Evolutionary conservation across 2,113 vertebrate species (phyloP), one percentile per base, ranked within the genome.

Genomic region (Corythoichthys intestinalis): DNA sequence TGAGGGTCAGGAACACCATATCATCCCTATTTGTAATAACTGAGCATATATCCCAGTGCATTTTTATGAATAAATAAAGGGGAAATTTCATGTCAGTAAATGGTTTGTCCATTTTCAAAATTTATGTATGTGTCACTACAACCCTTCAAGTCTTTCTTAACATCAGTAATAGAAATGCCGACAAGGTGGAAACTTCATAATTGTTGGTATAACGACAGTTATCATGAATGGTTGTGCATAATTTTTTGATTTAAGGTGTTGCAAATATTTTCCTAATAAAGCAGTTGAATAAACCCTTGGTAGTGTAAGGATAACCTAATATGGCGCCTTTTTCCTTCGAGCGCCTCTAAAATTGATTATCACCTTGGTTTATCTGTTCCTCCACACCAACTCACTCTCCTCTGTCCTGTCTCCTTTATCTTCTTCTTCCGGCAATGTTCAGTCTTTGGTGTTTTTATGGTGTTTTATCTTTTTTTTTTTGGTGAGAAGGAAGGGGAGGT

Each of bases 371-470:
- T 35, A 58, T 76, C 70, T 76, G 72, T 80, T 83, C 79, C 67
- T 56, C 44, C 63, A 67, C 60, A 49, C 35, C 38, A 38, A 10
- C 54, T 54, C 14, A 14, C 4, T 66, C 47, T 38, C 37, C 15
- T 20, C 46, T n/a, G 35, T 67, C 74, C 49, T 38, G 37, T 68
- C 37, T 44, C 57, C 48, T 69, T 41, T 65, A 60, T 78, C 66
- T 44, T 38, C 60, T 52, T 57, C 35, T 61, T 70, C 37, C 37
- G 70, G 28, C 54, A 35, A 57, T 57, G 54, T 35, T 57, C 44
- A 38, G 69, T 67, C 65, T 72, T 75, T 66, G 37, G 64, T 70
- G 56, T 49, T 66, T 81, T 73, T 73, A 62, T 72, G 65, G 79
- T 65, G 72, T 74, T 67, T 80, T 75, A 54, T 57, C 34, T 57